Base-by-base conservation (phyloP, 1,140 invertebrate species). In the Diuraphis noxia region DNA sequence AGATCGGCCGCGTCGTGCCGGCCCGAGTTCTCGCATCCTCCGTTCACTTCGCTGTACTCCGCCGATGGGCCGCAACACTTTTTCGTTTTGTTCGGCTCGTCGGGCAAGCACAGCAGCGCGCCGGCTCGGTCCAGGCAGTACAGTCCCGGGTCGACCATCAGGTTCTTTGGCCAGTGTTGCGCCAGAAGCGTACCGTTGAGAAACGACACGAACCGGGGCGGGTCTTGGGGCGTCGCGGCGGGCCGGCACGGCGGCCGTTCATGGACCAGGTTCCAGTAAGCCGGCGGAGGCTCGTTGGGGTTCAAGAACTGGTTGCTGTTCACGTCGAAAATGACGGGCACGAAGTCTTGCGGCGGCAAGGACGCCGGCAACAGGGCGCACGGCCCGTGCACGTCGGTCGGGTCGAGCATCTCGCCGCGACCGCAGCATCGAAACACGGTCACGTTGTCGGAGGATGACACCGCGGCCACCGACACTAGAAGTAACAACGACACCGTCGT, bases 41-140 rank as follows among this genome's bases (percentile, higher is more conserved):
- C 94, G 90, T 93, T 95, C 81, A 93, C 94, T 92, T 95, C 94
- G 92, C 95, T 95, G 93, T 95, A 96, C 87, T 94, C 93, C 10
- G 95, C 94, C 91, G 94, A 94, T 92, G 95, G 92, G 41, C 95
- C 95, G 92, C 96, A 96, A 92, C 96, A 96, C 93, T 96, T 95
- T 92, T 94, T 94, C 63, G 95, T 93, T 85, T 93, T 93, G 34
- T 94, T 92, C 21, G 89, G 43, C 34, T 91, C 41, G 3, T 91
- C 89, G n/a, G 89, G 89, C 34, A 9, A 23, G 34, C 92, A 92
- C 40, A 92, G 30, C 49, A 92, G 79, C 23, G 82, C 92, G 41
- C 88, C 92, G 46, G 38, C 88, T 5, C 72, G 79, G 41, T 92
- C 93, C 40, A 95, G 94, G 92, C 96, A 96, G 92, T 95, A 96